Base-by-base conservation (phyloP, 1,140 invertebrate species). In the Drosophila arawakana region DNA sequence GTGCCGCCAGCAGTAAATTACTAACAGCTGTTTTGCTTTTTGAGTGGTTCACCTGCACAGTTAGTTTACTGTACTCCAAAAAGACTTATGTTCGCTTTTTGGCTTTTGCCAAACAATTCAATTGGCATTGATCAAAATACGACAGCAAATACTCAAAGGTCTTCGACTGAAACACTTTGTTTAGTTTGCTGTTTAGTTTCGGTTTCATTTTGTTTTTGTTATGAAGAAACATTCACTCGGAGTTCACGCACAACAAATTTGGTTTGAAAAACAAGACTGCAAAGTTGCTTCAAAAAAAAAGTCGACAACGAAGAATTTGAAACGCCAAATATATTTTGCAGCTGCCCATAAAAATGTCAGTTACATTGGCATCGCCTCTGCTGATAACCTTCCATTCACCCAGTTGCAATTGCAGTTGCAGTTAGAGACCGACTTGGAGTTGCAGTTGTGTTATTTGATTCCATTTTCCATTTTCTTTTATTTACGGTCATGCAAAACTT, bases 271-370 rank as follows among this genome's bases (percentile, higher is more conserved):
- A 85, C 82, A 86, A 82, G 78, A 44, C 63, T 13, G 46, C 37
- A 67, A 58, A 35, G 25, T 30, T 30, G 25, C 25, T 30, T 2
- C 2, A 1, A 30, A 30, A 25, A 25, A 25, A 25, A 25, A 25
- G 55, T 11, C 44, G 52, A 41, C 74, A 52, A 61, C 39, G 58
- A 41, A 44, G 30, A 25, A 13, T 47, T 50, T 60, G 41, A 47
- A 85, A 74, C 37, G 74, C 59, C 73, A 78, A 63, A 79, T 79
- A 88, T 88, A 72, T 82, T 88, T 76, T 82, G 79, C 81, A 85
- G 81, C 80, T 86, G 83, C 80, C 88, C 76, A 86, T 86, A 86
- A 86, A 86, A 86, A 88, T 83, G 83, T 79, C 80, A 73, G 72
- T 57, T 41, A 60, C 61, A 47, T 50, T 47, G 35, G 30, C 25